These are phyloP conservation scores for Megamerina dolium DNA, from an alignment of 2,888 invertebrate species.

Conservation along the genomic window DNA sequence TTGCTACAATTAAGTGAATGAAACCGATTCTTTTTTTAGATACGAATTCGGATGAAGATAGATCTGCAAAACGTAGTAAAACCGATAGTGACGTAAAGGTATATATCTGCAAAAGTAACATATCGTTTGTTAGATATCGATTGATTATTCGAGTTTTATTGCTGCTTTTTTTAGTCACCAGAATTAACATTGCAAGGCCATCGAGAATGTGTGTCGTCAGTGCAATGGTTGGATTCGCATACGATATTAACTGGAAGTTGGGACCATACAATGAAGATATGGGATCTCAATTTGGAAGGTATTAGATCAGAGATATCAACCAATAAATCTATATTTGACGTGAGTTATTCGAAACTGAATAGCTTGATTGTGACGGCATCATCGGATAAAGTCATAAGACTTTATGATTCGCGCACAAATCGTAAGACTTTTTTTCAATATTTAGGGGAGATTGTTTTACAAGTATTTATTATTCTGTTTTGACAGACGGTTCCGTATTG, in stretches of 20 bases:
- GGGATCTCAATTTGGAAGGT: slow-evolving; percentile 85
- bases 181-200: slow-evolving; percentile 86
- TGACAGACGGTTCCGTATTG: slow-evolving; percentile 76
- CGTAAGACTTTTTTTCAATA: too few species aligned
- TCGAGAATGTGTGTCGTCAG: slow-evolving; percentile 79
- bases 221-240: slow-evolving; percentile 74
- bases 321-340: slow-evolving; percentile 84
- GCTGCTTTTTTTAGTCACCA: slow-evolving; percentile 61
- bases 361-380: slow-evolving; percentile 76
- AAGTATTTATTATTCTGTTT: not conserved
- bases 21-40: slow-evolving; percentile 42
- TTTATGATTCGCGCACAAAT: slow-evolving; percentile 87
- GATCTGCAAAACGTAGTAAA: slow-evolving; percentile 57
- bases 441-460: not conserved
- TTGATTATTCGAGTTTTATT: not conserved
- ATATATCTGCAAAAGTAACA: slow-evolving; percentile 17
- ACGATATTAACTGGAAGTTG: slow-evolving; percentile 83
- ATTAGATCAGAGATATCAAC: slow-evolving; percentile 78
- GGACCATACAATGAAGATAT: slow-evolving; percentile 92
- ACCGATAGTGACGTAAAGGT: slow-evolving; percentile 54
- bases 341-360: slow-evolving; percentile 74
- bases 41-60: slow-evolving; percentile 55
- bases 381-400: slow-evolving; percentile 81
- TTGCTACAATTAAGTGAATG: slow-evolving; percentile 1
- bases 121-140: not conserved